Percentiles rank a stretch among this genome's conserved stretches.
Conservation (phyloP, 2,113 vertebrate species). For the Pampusana beccarii region DNA sequence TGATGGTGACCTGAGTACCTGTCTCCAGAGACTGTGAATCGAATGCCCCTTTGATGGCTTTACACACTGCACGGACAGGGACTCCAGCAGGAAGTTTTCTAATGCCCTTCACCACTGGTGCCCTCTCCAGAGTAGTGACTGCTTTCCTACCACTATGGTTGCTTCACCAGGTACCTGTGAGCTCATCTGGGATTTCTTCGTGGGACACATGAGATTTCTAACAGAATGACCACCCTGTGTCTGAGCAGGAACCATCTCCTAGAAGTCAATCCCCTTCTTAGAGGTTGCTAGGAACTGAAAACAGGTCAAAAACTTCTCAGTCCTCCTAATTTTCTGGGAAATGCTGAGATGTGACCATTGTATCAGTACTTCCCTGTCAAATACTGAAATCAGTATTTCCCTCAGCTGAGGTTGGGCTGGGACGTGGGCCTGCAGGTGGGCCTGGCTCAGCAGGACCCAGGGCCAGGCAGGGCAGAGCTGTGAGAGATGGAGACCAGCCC, state of each 20-base stretch:
- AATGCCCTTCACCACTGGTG: background rate
- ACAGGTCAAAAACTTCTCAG: background rate
- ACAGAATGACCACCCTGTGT: background rate
- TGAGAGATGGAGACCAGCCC: background rate
- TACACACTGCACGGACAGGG: background rate
- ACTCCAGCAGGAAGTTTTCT: background rate
- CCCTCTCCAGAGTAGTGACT: background rate
- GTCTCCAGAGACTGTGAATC: background rate
- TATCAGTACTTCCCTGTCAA: background rate
- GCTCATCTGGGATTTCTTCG: background rate
- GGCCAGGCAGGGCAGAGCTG: background rate
- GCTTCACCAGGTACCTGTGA: background rate
- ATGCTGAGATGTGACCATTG: background rate
- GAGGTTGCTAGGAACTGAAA: background rate
- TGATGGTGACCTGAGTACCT: background rate
- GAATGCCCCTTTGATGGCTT: background rate
- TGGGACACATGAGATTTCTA: background rate
- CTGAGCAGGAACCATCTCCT: background rate
- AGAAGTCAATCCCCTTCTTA: background rate
- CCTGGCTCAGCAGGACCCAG: background rate
- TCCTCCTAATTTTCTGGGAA: background rate
- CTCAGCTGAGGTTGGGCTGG: background rate
- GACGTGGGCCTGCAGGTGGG: background rate
- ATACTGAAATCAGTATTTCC: background rate
- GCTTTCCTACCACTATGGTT: background rate